phyloP scores from a whole-genome alignment of 2,113 vertebrate genomes.

The Lethenteron camtschaticum region DNA sequence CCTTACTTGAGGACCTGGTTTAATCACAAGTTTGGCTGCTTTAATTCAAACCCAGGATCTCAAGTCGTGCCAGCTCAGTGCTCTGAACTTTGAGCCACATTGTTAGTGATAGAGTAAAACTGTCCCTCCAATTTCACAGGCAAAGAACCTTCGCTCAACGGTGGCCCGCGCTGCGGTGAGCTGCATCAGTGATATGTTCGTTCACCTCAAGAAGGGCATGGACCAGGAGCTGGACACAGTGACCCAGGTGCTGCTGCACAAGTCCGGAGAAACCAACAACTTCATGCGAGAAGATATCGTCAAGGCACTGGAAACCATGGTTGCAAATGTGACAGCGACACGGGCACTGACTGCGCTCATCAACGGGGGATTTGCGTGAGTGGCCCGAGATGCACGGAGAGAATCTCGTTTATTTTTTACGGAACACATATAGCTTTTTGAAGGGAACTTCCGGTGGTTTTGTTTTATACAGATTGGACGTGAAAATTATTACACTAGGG shows the following conservation, averaged over 20 bases:
- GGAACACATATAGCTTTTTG: too few species aligned
- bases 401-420: too few species aligned
- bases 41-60: slow-evolving; percentile 8
- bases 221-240: slow-evolving; percentile 69
- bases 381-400: neutral
- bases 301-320: slow-evolving; percentile 58
- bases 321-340: slow-evolving; percentile 52
- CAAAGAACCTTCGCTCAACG: slow-evolving; percentile 79
- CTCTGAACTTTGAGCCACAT: too few species aligned
- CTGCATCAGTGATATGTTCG: slow-evolving; percentile 60
- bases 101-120: too few species aligned
- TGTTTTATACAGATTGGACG: too few species aligned
- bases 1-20: slow-evolving; percentile 1
- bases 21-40: slow-evolving; percentile 8
- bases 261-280: slow-evolving; percentile 56
- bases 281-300: slow-evolving; percentile 85
- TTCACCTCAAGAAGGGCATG: slow-evolving; percentile 53
- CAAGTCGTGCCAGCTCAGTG: too few species aligned
- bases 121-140: slow-evolving; percentile 21
- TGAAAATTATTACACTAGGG: too few species aligned
- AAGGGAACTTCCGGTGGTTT: too few species aligned
- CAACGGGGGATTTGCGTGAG: slow-evolving; percentile 56
- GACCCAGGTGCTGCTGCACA: slow-evolving; percentile 57
- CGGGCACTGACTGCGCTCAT: slow-evolving; percentile 52
- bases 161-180: slow-evolving; percentile 68